Base-by-base conservation (phyloP, 1,140 invertebrate genomes). In the Drosophila murphyi region DNA sequence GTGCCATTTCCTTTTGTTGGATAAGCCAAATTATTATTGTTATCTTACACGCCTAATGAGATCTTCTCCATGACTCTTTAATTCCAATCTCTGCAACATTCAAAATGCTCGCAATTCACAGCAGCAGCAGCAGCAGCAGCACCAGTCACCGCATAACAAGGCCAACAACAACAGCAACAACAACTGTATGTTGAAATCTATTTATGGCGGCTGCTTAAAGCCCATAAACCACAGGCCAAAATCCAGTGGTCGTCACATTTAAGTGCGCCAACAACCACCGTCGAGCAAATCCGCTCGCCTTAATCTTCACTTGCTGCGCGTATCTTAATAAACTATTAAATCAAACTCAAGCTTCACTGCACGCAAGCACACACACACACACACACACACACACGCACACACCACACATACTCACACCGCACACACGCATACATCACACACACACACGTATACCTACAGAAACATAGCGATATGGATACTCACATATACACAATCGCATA, bases 251-350 rank as follows among this genome's bases (percentile, higher is more conserved):
- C 82, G 82, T 86, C 83, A 64, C 85, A 80, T 88, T 83, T 88
- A 89, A 89, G 80, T 88, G 83, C 50, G 55, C 45, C 73, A 59
- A 31, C 65, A 67, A 73, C 59, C 72, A 86, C 82, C 74, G 60
- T 72, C 64, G 67, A 80, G 72, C 83, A 80, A 88, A 88, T 87
- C 75, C 76, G 72, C 76, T 78, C 52, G 76, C 80, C 83, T 72
- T 87, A 87, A 87, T 87, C 83, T 87, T 86, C 83, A 87, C 83
- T 87, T 88, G 83, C 73, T 76, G 73, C 85, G 85, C 83, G 83
- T 87, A 87, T 88, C 85, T 88, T 88, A 88, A 88, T 88, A 88
- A 88, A 88, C 83, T 88, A 88, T 88, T 87, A 87, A 87, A 87
- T 87, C 82, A 87, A 87, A 87, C 82, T 77, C 82, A 89, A 88